phyloP scores from a whole-genome alignment of 1,140 invertebrate species.

The Helicoverpa zea region DNA sequence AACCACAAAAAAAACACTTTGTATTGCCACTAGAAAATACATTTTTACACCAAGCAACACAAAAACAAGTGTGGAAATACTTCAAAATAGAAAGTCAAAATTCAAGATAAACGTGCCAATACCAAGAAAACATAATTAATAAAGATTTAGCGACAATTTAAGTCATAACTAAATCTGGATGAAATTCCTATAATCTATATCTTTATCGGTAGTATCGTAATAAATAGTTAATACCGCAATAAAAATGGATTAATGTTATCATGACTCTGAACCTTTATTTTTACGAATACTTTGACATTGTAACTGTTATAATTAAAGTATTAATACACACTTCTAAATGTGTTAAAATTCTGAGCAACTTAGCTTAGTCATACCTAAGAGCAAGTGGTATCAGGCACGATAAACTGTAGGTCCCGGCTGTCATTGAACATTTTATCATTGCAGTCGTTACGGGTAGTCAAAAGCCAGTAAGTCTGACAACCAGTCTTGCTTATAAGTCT shows the following conservation, averaged over 20 bases:
- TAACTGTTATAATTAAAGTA: not conserved
- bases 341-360: too few relatives aligned
- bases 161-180: not conserved
- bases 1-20: too few relatives aligned
- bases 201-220: not conserved
- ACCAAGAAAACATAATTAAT: not conserved
- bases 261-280: not conserved
- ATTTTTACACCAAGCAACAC: too few relatives aligned
- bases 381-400: too few relatives aligned
- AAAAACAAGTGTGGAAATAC: not conserved
- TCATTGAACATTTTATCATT: too few relatives aligned
- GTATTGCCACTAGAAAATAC: too few relatives aligned
- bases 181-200: not conserved
- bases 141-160: not conserved
- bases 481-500: too few relatives aligned
- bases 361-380: too few relatives aligned
- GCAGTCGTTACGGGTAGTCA: too few relatives aligned
- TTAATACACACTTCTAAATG: too few relatives aligned
- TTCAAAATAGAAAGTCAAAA: not conserved
- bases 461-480: too few relatives aligned
- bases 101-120: not conserved
- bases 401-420: too few relatives aligned
- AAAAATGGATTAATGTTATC: slow-evolving; percentile 3
- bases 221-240: not conserved
- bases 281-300: not conserved